Evolutionary conservation across 2,888 invertebrate genomes (phyloP).

Genomic region (Tortricodes alternella): DNA sequence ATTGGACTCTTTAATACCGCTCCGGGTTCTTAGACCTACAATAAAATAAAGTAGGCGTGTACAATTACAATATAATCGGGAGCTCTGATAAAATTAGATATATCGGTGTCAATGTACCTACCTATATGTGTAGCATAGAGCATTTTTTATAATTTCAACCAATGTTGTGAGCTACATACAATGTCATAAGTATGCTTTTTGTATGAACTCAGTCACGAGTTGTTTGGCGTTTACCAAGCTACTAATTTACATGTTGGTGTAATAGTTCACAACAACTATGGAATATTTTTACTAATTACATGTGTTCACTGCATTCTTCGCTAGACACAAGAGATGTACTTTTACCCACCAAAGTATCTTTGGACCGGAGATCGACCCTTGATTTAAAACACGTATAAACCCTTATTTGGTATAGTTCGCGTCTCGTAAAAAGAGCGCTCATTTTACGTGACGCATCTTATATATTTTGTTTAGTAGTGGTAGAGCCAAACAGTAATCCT

Average conservation of each 20-base stretch:
- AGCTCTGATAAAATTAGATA: too few relatives aligned
- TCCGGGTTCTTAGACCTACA: too few relatives aligned
- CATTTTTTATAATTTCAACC: too few relatives aligned
- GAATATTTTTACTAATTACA: constrained; percentile 27
- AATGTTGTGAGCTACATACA: not conserved
- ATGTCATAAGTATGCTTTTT: constrained; percentile 5
- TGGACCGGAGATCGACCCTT: not conserved
- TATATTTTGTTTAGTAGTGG: too few relatives aligned
- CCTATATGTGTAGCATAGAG: not conserved
- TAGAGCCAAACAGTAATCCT: too few relatives aligned
- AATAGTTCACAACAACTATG: not conserved
- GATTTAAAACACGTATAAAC: not conserved
- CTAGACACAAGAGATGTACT: constrained; percentile 55
- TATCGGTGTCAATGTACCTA: not conserved
- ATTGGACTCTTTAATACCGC: too few relatives aligned
- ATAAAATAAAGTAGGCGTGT: too few relatives aligned
- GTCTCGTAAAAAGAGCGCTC: too few relatives aligned
- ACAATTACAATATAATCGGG: too few relatives aligned
- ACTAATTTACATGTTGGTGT: not conserved
- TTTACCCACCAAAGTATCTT: constrained; percentile 11
- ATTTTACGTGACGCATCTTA: too few relatives aligned
- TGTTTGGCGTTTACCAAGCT: constrained; percentile 3
- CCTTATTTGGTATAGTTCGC: too few relatives aligned
- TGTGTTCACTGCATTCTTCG: constrained; percentile 33
- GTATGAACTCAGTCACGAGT: constrained; percentile 15